These are phyloP conservation scores for Callinectes sapidus DNA, from an alignment of 2,888 invertebrate species.

Conservation along the genomic window DNA sequence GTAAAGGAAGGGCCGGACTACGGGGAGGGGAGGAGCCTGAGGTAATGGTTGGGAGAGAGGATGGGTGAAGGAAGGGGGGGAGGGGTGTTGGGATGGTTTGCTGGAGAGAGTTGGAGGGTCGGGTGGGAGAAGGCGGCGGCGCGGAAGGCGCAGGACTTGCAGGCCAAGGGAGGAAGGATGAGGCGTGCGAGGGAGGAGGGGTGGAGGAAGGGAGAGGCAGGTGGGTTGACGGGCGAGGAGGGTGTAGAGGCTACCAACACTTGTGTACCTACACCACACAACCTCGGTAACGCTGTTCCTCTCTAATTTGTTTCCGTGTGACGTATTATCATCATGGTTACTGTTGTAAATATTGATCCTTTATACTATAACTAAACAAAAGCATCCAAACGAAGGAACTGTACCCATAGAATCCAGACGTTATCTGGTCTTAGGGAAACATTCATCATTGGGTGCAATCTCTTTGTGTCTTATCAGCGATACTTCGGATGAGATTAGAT, in stretches of 20 bases:
- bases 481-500: neutral
- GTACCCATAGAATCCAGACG: neutral
- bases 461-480: neutral
- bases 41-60: neutral
- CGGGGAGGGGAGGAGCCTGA: neutral
- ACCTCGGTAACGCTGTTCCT: neutral
- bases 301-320: neutral
- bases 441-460: neutral
- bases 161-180: neutral
- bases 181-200: conserved; percentile 30
- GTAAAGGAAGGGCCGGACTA: neutral
- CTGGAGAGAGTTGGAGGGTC: neutral
- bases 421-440: neutral
- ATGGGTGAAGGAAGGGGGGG: neutral
- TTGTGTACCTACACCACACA: neutral
- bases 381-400: neutral
- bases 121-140: conserved; percentile 9
- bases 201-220: neutral
- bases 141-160: neutral
- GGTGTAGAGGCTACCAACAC: neutral
- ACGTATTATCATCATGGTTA: neutral
- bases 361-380: neutral
- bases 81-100: neutral
- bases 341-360: neutral
- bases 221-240: conserved; percentile 15